Percentiles rank a stretch among this genome's conserved stretches.
Evolutionary conservation across 2,797 vertebrate species (phyloP).

Genomic region (Spinibarbus caldwelli): DNA sequence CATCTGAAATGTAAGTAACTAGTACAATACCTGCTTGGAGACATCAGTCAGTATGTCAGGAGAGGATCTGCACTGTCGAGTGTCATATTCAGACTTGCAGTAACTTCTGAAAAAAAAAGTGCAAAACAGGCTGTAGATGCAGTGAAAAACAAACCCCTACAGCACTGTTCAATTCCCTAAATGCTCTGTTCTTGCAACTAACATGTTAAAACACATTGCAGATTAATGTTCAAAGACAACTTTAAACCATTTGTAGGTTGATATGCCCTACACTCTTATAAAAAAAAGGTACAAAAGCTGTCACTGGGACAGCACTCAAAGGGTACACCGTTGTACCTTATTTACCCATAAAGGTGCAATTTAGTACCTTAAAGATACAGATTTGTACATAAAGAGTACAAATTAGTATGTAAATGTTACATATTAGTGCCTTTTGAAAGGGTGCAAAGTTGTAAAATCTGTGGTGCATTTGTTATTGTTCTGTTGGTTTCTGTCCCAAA

Average conservation of each 20-base stretch:
- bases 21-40: slow-evolving; percentile 85
- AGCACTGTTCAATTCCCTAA: background rate
- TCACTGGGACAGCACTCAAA: background rate
- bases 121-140: background rate
- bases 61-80: slow-evolving; percentile 90
- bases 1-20: background rate
- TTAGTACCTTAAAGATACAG: background rate
- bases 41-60: slow-evolving; percentile 92
- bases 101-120: slow-evolving; percentile 75
- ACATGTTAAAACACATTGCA: background rate
- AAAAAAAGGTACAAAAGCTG: background rate
- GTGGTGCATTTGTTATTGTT: background rate
- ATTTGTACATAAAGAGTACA: background rate
- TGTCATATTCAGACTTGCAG: slow-evolving; percentile 76
- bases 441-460: background rate
- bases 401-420: background rate
- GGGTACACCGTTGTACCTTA: background rate
- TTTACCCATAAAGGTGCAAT: background rate
- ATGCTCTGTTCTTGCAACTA: background rate
- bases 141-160: background rate
- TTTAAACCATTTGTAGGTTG: background rate
- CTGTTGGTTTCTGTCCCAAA: background rate
- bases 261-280: background rate
- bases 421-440: background rate
- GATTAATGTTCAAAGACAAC: background rate